Evolutionary conservation across 2,113 vertebrate species (phyloP).

Genomic region (Alethe diademata): DNA sequence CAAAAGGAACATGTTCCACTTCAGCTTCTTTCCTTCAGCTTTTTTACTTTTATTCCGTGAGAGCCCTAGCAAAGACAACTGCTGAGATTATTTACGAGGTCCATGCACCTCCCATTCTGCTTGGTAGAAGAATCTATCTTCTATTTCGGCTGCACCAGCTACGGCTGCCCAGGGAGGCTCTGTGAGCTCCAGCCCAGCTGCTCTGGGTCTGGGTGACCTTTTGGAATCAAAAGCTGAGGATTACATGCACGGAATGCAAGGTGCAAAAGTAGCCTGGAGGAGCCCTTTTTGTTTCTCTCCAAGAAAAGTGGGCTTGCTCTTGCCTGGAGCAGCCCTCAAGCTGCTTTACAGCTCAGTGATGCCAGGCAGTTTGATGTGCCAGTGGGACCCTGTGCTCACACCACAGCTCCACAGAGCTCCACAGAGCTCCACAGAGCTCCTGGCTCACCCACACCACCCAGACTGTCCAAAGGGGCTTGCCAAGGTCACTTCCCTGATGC

Average conservation of each 20-base stretch:
- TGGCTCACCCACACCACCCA: too few relatives aligned
- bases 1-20: background rate
- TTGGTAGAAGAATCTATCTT: background rate
- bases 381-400: accelerated
- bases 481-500: background rate
- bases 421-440: background rate
- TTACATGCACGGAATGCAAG: background rate
- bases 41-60: background rate
- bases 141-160: background rate
- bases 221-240: background rate
- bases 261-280: background rate
- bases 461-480: background rate
- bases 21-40: background rate
- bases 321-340: background rate
- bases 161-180: background rate
- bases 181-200: background rate
- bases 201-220: background rate
- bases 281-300: background rate
- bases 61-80: background rate
- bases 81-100: background rate
- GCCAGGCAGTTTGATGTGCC: background rate
- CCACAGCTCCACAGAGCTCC: background rate
- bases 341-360: background rate
- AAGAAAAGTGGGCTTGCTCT: background rate
- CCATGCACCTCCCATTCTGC: background rate